These are phyloP conservation scores for Heterotilapia buettikoferi DNA, from an alignment of 2,113 vertebrate genomes.

Conservation along the genomic window DNA sequence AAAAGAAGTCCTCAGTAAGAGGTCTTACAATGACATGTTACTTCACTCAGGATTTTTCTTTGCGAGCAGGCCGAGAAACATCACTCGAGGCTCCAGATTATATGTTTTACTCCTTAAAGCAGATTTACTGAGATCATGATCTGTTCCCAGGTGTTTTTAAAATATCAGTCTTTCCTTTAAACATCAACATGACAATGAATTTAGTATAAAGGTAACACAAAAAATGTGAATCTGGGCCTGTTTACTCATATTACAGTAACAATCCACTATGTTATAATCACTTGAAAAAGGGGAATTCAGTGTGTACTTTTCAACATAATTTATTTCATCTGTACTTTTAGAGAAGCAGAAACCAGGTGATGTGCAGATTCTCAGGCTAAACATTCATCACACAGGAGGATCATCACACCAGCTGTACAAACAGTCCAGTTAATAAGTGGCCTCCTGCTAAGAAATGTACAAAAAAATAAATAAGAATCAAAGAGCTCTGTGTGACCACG, in stretches of 20 bases:
- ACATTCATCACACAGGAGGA: fast-evolving
- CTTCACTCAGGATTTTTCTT: not conserved
- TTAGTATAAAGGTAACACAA: not conserved
- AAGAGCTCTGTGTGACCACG: not conserved
- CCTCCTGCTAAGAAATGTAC: not conserved
- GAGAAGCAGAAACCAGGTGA: not conserved
- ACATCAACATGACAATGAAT: not conserved
- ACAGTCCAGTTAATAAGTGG: not conserved
- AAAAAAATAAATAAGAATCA: not conserved
- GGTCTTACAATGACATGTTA: too few species aligned
- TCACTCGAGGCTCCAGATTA: fast-evolving
- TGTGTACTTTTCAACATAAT: not conserved
- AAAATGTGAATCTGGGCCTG: not conserved
- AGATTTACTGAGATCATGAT: not conserved
- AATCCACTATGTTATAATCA: not conserved
- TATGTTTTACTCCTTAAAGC: not conserved
- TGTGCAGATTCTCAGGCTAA: not conserved
- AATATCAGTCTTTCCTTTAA: fast-evolving
- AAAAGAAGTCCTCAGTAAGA: too few species aligned
- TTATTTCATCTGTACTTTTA: not conserved
- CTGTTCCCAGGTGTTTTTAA: not conserved
- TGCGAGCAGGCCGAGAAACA: fast-evolving
- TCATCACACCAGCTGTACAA: constrained; percentile 17
- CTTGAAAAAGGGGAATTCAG: not conserved
- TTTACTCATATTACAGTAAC: not conserved